Conservation (phyloP, 2,797 vertebrate genomes). For the Spizella passerina region DNA sequence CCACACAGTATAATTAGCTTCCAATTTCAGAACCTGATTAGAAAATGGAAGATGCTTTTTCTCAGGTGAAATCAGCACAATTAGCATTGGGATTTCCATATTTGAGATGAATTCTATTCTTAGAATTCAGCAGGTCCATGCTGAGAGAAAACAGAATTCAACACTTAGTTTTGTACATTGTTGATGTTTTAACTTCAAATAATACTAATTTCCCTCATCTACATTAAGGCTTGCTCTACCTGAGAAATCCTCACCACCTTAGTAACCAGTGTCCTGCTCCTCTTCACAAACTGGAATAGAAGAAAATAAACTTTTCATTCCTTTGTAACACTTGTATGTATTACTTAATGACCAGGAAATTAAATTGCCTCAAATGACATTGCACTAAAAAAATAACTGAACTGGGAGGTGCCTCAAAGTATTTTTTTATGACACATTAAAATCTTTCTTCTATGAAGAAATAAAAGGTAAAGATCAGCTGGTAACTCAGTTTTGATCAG, state of each 20-base stretch:
- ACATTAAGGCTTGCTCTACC: background rate
- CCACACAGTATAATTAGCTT: background rate
- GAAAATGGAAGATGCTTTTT: background rate
- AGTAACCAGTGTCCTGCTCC: background rate
- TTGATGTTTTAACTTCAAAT: background rate
- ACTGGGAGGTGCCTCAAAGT: background rate
- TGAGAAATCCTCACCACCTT: background rate
- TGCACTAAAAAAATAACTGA: background rate
- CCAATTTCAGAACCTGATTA: background rate
- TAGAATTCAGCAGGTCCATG: background rate
- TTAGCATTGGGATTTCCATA: background rate
- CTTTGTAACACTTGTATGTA: background rate
- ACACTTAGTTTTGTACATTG: background rate
- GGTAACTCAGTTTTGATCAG: background rate
- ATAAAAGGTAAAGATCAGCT: background rate
- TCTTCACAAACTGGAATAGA: background rate
- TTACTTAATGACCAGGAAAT: background rate
- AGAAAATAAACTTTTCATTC: background rate
- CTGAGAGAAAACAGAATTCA: background rate
- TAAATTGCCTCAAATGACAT: background rate
- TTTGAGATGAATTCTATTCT: background rate
- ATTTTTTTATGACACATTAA: background rate
- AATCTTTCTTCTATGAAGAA: background rate
- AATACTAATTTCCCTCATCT: background rate
- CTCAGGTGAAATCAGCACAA: background rate